phyloP scores from a whole-genome alignment of 1,140 invertebrate species.

The Drosophila suzukii region DNA sequence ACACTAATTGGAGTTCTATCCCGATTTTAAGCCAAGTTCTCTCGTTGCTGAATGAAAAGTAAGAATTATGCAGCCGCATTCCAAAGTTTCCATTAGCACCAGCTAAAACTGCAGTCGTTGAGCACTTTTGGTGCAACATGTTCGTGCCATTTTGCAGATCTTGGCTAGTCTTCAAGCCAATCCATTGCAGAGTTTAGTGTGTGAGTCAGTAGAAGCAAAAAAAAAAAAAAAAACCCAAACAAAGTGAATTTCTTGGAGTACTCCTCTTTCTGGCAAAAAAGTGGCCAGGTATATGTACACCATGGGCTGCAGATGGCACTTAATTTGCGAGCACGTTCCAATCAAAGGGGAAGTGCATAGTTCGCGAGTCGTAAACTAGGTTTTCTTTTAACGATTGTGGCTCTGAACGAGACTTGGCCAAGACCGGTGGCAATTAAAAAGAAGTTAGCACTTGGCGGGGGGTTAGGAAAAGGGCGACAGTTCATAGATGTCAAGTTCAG shows the following conservation, averaged over 20 bases:
- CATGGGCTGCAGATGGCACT: conserved; percentile 22
- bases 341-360: conserved; percentile 21
- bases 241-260: conserved; percentile 27
- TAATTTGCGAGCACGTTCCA: conserved; percentile 32
- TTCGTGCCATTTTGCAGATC: conserved; percentile 40
- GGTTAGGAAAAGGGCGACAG: conserved; percentile 36
- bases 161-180: conserved; percentile 1
- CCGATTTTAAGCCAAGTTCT: neutral
- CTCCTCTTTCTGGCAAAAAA: neutral
- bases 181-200: conserved; percentile 17
- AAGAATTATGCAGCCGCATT: conserved; percentile 25
- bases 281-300: conserved; percentile 11
- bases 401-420: conserved; percentile 32
- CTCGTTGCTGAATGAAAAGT: conserved; percentile 8
- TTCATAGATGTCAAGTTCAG: conserved; percentile 80
- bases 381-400: conserved; percentile 26
- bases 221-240: neutral
- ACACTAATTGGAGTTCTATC: neutral
- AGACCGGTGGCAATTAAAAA: conserved; percentile 66
- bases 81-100: conserved; percentile 29
- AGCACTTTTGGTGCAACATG: conserved; percentile 18
- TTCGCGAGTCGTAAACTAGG: conserved; percentile 40
- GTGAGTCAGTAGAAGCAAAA: neutral
- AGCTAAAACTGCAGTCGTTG: conserved; percentile 5
- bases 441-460: conserved; percentile 67